These are phyloP conservation scores for Trichogramma dendrolimi DNA, from an alignment of 2,888 invertebrate genomes.

Conservation along the genomic window DNA sequence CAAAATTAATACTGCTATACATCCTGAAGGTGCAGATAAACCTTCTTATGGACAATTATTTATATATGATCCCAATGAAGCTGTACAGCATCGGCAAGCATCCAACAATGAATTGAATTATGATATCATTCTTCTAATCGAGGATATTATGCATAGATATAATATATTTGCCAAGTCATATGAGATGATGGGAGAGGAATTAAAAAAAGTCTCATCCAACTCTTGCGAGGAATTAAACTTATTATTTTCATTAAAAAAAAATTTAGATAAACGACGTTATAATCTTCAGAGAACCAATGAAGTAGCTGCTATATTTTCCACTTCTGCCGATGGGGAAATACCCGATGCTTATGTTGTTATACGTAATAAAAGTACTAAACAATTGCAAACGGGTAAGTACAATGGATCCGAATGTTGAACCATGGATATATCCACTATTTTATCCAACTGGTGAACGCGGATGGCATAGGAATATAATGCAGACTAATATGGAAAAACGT, in stretches of 20 bases:
- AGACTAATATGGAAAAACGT: not conserved
- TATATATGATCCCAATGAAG: constrained; percentile 27
- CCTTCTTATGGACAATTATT: constrained; percentile 27
- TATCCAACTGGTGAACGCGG: constrained; percentile 28
- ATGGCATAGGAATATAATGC: constrained; percentile 15
- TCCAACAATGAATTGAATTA: constrained; percentile 12
- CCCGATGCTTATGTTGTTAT: constrained; percentile 20
- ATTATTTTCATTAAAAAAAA: constrained; percentile 27
- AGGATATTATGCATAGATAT: constrained; percentile 27
- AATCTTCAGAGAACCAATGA: constrained; percentile 20
- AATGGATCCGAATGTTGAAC: constrained; percentile 31
- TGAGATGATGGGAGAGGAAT: constrained; percentile 30
- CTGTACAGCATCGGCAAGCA: constrained; percentile 16
- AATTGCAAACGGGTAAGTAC: constrained; percentile 27
- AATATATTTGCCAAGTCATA: constrained; percentile 27
- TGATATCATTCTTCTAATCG: constrained; percentile 19
- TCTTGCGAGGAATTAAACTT: constrained; percentile 14
- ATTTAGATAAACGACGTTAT: constrained; percentile 18
- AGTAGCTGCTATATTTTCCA: constrained; percentile 24
- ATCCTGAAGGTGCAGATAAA: constrained; percentile 19
- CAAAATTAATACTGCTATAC: constrained; percentile 24
- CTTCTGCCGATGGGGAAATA: constrained; percentile 18
- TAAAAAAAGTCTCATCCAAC: constrained; percentile 1
- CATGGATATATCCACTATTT: constrained; percentile 18
- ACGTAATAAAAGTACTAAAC: constrained; percentile 25